Base-by-base conservation (phyloP, 2,888 invertebrate species). In the Pasiphila rectangulata region DNA sequence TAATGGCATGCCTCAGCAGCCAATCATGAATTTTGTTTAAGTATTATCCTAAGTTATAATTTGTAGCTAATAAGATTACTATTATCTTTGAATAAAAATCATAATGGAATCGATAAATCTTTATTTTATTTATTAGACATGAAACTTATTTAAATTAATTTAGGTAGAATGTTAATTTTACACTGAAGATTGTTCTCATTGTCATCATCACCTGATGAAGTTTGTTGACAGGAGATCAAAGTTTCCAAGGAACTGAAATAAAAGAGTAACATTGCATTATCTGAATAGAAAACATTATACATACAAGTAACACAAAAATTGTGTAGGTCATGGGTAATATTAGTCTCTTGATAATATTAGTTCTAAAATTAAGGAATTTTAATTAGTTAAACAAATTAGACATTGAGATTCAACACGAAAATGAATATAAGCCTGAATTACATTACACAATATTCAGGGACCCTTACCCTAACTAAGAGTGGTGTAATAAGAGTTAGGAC, bases 1-100 rank as follows among this genome's bases (percentile, higher is more conserved):
- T 98, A 3, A 97, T 98, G 97, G 98, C 98, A 44, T 94, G 94
- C 64, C 85, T 95, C 7, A 94, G 94, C 53, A 94, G 94, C 69
- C 93, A 93, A 53, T 93, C 93, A 3, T 56, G 47, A 48, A 10
- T 20, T 40, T 40, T 9, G n/a, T 30, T 4, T 30, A 30, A 15
- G n/a, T 9, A 15, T 3, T 30, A 15, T 2, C n/a, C n/a, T 29
- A 5, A 27, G 91, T 59, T 35, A 54, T 56, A 21, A 53, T 57
- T 51, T 45, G 54, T 63, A 69, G 55, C 43, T n/a, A 57, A 50
- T 70, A 66, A 63, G 57, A 39, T 29, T 43, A 55, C 59, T 56
- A 51, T 57, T 9, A 25, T 15, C 48, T 52, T 30, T 51, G 32
- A 57, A 53, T 56, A 56, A 57, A 54, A 42, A 46, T 37, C 30